phyloP scores from a whole-genome alignment of 2,888 invertebrate species.

The Sepioteuthis lessoniana region DNA sequence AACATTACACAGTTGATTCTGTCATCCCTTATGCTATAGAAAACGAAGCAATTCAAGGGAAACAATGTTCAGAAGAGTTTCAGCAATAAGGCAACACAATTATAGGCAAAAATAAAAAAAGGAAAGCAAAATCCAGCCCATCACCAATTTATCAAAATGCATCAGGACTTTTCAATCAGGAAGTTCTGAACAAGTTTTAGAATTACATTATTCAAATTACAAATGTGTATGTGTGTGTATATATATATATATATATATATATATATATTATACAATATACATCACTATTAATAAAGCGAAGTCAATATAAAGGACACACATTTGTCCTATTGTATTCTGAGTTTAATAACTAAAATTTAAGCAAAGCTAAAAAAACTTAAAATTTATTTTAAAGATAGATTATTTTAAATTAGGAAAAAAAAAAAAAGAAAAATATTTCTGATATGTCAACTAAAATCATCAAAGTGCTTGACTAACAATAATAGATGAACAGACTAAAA shows the following conservation, averaged over 20 bases:
- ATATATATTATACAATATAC: not conserved
- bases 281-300: not conserved
- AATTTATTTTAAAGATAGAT: not conserved
- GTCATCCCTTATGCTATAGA: too few relatives aligned
- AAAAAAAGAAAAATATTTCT: not conserved
- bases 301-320: not conserved
- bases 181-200: too few relatives aligned
- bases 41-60: too few relatives aligned
- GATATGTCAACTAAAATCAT: not conserved
- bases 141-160: conserved; percentile 2
- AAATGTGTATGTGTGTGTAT: too few relatives aligned
- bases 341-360: not conserved
- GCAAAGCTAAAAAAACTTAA: not conserved
- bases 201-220: too few relatives aligned
- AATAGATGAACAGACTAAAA: not conserved
- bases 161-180: too few relatives aligned
- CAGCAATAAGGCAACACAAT: not conserved
- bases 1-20: not conserved
- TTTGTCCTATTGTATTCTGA: not conserved
- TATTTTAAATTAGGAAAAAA: too few relatives aligned
- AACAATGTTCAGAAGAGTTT: not conserved
- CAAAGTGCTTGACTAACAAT: not conserved
- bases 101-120: not conserved
- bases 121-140: conserved; percentile 37
- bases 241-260: not conserved